These are phyloP conservation scores for Sebastes schlegelii DNA, from an alignment of 2,113 vertebrate genomes.

Conservation along the genomic window DNA sequence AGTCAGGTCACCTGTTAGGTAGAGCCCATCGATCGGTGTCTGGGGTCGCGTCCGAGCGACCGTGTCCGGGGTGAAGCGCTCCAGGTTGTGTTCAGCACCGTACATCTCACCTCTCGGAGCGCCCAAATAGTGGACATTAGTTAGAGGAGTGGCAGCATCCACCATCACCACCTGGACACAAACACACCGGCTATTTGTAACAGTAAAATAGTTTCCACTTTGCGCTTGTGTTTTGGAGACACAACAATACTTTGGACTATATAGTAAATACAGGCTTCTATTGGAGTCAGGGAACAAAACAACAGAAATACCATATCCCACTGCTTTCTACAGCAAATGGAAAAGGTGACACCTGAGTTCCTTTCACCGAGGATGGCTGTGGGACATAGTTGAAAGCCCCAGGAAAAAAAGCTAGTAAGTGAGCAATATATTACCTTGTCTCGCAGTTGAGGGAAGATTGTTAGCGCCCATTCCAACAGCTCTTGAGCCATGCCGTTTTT, in stretches of 20 bases:
- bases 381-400: background rate
- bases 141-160: constrained; percentile 85
- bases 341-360: background rate
- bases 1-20: constrained; percentile 80
- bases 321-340: background rate
- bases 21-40: constrained; percentile 81
- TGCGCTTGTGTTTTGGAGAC: background rate
- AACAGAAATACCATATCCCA: background rate
- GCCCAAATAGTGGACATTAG: constrained; percentile 85
- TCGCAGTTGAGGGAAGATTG: constrained; percentile 83
- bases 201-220: background rate
- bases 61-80: constrained; percentile 79
- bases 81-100: constrained; percentile 82
- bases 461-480: constrained; percentile 82
- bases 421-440: constrained; percentile 78
- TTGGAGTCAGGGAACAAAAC: background rate
- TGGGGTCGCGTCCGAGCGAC: constrained; percentile 78
- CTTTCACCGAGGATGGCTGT: background rate
- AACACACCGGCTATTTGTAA: background rate
- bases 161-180: constrained; percentile 82
- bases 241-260: background rate
- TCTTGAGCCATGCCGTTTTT: constrained; percentile 83
- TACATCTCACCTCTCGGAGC: constrained; percentile 85
- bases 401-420: background rate
- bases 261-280: background rate